A percentile compares a stretch with the other conserved stretches of the same genome.
Evolutionary conservation across 2,113 vertebrate species (phyloP).

Genomic region (Notarius lentiginosus): DNA sequence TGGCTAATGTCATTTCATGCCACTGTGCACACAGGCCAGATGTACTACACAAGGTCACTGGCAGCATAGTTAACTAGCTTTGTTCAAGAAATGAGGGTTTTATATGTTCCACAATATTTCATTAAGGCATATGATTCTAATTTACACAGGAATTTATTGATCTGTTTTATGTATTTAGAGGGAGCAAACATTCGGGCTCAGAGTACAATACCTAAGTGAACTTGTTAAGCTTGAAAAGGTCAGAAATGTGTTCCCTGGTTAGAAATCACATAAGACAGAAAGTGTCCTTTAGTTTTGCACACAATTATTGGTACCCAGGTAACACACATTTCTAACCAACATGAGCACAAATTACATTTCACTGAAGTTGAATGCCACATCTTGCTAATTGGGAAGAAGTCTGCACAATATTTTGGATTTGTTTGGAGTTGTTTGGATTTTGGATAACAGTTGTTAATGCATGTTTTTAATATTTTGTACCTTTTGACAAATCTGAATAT

Average conservation of each 20-base stretch:
- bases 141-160: not conserved
- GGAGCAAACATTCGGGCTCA: not conserved
- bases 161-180: not conserved
- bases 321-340: not conserved
- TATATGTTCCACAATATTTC: not conserved
- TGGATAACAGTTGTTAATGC: not conserved
- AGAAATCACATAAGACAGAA: not conserved
- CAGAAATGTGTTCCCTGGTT: not conserved
- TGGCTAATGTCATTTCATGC: conserved; percentile 67
- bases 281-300: not conserved
- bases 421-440: too few species aligned
- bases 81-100: conserved; percentile 26
- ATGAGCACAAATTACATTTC: not conserved
- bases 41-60: conserved; percentile 59
- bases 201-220: not conserved
- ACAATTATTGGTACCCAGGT: not conserved
- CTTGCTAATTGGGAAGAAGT: not conserved
- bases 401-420: not conserved
- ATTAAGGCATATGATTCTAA: not conserved
- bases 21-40: conserved; percentile 66
- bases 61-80: conserved; percentile 1
- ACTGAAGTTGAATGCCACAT: not conserved
- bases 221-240: not conserved
- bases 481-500: not conserved
- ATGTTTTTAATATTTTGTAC: not conserved